Percentiles rank a stretch among this genome's conserved stretches.
These are phyloP conservation scores for Thelaira solivaga DNA, from an alignment of 2,888 invertebrate species.

Conservation along the genomic window DNA sequence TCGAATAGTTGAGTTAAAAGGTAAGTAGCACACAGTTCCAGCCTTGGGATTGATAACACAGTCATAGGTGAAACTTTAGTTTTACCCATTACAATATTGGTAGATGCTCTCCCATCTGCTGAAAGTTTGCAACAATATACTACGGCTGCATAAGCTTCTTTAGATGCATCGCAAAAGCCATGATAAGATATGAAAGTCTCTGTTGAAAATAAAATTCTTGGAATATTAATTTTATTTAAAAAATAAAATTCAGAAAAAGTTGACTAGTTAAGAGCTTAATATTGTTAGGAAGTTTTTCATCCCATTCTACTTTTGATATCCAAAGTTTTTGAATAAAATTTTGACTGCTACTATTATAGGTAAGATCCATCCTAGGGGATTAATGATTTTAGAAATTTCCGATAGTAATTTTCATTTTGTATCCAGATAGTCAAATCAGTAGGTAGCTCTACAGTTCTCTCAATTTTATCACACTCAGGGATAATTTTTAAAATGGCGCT, in stretches of 20 bases:
- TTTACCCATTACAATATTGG: constrained; percentile 33
- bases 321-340: constrained; percentile 28
- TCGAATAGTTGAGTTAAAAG: constrained; percentile 28
- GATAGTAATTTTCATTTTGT: constrained; percentile 34
- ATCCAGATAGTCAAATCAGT: constrained; percentile 19
- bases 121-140: constrained; percentile 20
- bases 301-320: not conserved
- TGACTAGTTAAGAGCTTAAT: not conserved
- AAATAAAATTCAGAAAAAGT: constrained; percentile 14
- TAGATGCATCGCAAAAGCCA: constrained; percentile 30
- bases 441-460: constrained; percentile 1
- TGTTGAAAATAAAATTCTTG: constrained; percentile 18
- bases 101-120: constrained; percentile 1
- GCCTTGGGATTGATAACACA: constrained; percentile 16
- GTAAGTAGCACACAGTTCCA: constrained; percentile 20
- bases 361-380: constrained; percentile 23
- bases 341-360: constrained; percentile 19
- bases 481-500: not conserved
- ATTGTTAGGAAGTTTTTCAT: not conserved
- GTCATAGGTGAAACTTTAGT: constrained; percentile 15
- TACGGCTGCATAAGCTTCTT: constrained; percentile 23
- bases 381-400: constrained; percentile 40
- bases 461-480: constrained; percentile 10
- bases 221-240: constrained; percentile 24
- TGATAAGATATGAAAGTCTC: constrained; percentile 1